A percentile compares a stretch with the other conserved stretches of the same genome.
Evolutionary conservation across 2,888 invertebrate species (phyloP).

Genomic region (Exephanes ischioxanthus): DNA sequence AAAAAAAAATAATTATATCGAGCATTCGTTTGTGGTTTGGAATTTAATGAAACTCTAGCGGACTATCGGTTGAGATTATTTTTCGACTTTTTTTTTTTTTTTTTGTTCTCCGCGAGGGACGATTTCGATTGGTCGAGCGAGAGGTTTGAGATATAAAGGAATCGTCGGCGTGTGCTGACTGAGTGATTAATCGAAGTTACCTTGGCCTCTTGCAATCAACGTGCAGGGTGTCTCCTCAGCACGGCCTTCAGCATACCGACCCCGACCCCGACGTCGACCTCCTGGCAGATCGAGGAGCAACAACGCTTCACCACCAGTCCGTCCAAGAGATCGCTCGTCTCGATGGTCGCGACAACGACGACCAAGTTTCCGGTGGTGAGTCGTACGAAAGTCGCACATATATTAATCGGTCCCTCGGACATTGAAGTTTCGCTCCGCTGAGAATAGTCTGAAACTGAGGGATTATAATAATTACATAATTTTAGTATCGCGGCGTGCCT

Average conservation of each 20-base stretch:
- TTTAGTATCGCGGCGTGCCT: too few relatives aligned
- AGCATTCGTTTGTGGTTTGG: too few relatives aligned
- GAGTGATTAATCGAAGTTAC: conserved; percentile 35
- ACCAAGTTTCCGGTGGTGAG: conserved; percentile 77
- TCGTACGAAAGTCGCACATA: conserved; percentile 4
- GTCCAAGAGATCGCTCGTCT: conserved; percentile 73
- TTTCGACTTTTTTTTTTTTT: too few relatives aligned
- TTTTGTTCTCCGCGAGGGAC: too few relatives aligned
- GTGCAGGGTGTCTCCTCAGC: conserved; percentile 78
- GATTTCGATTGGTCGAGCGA: not conserved
- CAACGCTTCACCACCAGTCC: conserved; percentile 77
- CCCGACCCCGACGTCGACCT: conserved; percentile 67
- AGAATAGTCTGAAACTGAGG: too few relatives aligned
- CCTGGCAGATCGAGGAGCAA: conserved; percentile 67
- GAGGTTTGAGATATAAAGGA: not conserved
- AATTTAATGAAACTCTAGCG: too few relatives aligned
- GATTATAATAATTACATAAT: too few relatives aligned
- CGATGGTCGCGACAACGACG: conserved; percentile 71
- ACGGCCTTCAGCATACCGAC: conserved; percentile 78
- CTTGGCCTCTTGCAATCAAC: conserved; percentile 60
- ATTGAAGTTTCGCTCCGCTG: too few relatives aligned
- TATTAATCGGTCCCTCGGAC: not conserved
- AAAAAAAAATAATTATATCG: not conserved
- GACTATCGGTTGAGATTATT: too few relatives aligned
- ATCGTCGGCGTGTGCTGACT: conserved; percentile 32